Conservation (phyloP, 2,113 vertebrate species). For the Crotalus horridus region DNA sequence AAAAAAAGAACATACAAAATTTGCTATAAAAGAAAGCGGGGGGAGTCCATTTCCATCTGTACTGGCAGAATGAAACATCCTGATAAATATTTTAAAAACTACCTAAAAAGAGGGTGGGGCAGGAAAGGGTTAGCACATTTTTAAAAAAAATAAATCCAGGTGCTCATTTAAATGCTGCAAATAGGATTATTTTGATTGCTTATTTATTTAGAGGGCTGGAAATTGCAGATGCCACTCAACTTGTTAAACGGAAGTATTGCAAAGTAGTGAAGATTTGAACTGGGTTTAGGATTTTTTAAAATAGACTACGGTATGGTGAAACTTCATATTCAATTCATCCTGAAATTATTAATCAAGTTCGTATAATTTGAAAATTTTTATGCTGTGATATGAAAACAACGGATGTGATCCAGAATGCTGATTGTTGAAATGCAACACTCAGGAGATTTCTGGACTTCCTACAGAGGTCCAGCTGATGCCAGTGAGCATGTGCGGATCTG, state of each 20-base stretch:
- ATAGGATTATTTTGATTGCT: constrained; percentile 11
- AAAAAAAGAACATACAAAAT: neutral
- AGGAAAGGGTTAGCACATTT: neutral
- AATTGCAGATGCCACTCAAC: neutral
- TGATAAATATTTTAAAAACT: neutral
- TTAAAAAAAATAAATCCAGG: neutral
- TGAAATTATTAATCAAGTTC: neutral
- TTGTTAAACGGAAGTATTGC: neutral
- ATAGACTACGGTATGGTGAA: neutral
- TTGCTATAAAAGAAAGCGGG: neutral
- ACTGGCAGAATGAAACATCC: neutral
- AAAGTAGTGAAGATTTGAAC: neutral
- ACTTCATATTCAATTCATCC: neutral
- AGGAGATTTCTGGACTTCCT: neutral
- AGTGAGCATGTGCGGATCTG: no score
- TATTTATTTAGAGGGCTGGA: constrained; percentile 8
- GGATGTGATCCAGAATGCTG: neutral
- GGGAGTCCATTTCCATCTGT: neutral
- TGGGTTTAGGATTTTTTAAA: neutral
- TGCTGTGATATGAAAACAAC: neutral
- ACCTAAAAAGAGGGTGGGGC: neutral
- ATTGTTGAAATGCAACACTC: neutral
- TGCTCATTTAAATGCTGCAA: neutral
- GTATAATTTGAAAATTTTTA: neutral
- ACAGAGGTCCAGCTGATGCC: no score